These are phyloP conservation scores for Halcyon smyrnensis DNA, from an alignment of 2,797 vertebrate genomes.

Conservation along the genomic window DNA sequence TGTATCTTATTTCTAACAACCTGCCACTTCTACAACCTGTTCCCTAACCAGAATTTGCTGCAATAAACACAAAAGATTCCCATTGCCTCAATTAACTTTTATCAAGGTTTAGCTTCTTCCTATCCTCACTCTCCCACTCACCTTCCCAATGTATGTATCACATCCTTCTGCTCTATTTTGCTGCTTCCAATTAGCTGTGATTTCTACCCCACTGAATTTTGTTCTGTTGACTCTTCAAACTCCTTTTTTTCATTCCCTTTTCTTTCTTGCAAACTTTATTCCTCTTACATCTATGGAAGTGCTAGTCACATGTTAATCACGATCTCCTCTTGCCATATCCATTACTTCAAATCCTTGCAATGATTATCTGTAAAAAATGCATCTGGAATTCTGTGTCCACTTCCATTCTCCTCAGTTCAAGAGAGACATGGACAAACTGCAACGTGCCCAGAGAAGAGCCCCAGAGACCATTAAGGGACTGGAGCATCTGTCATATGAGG, in stretches of 20 bases:
- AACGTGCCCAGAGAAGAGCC: not conserved
- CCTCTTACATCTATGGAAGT: not conserved
- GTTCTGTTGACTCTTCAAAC: not conserved
- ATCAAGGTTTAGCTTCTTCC: constrained; percentile 28
- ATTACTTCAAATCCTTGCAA: not conserved
- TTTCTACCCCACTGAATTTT: not conserved
- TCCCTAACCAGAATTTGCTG: constrained; percentile 15
- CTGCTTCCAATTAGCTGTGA: constrained; percentile 27
- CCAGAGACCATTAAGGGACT: not conserved
- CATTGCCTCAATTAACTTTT: constrained; percentile 38
- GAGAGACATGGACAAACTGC: not conserved
- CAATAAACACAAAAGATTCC: constrained; percentile 44
- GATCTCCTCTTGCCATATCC: not conserved
- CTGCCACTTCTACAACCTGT: not conserved
- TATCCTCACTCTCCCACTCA: constrained; percentile 46
- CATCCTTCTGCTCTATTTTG: constrained; percentile 25
- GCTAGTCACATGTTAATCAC: not conserved
- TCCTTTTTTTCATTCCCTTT: not conserved
- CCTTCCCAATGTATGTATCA: constrained; percentile 9
- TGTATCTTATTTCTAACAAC: constrained; percentile 14
- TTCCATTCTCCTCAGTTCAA: not conserved
- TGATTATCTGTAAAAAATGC: not conserved
- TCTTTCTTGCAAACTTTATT: not conserved
- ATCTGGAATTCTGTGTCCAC: not conserved
- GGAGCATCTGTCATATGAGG: not conserved